Evolutionary conservation across 1,140 invertebrate genomes (phyloP), one percentile per base, ranked within the genome.

Genomic region (Drosophila sproati): DNA sequence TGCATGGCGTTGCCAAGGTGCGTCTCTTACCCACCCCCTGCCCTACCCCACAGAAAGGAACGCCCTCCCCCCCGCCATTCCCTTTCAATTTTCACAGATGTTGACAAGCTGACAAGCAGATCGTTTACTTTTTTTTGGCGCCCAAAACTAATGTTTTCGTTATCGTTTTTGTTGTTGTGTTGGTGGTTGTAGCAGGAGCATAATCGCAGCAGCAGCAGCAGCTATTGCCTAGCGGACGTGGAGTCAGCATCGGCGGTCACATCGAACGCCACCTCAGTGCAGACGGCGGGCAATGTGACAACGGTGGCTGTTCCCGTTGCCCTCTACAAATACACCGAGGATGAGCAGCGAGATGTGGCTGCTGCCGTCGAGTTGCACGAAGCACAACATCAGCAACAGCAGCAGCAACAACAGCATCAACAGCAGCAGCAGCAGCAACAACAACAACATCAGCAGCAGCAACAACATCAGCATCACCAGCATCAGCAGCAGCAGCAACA

Each of bases 1-100:
- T 92, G 72, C 91, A 92, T n/a, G 86, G 85, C 48, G 74, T 89
- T 31, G 66, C 69, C 62, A 89, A 89, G 80, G 85, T 89, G 41
- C 59, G 10, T 20, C 2, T n/a, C 5, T 29, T 37, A 43, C 7
- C 20, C 20, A 20, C 20, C 20, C 20, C 20, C 20, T 20, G 20
- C 20, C 20, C 20, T 20, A 20, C 20, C 20, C 20, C 20, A 20
- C 20, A 20, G 20, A 20, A 20, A 1, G 1, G 20, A 2, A 20
- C 20, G 20, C 20, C 20, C 20, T n/a, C 1, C 20, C 20, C 20
- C 20, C 20, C 20, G 20, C 20, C 20, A 20, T 20, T 20, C 20
- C 20, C 20, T 20, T 20, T 20, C 20, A 20, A 1, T 20, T 20
- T 20, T 20, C 20, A 20, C 20, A 20, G 1, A 20, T 20, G 20